These are phyloP conservation scores for Pitta sordida DNA, from an alignment of 2,113 vertebrate genomes.

Conservation along the genomic window DNA sequence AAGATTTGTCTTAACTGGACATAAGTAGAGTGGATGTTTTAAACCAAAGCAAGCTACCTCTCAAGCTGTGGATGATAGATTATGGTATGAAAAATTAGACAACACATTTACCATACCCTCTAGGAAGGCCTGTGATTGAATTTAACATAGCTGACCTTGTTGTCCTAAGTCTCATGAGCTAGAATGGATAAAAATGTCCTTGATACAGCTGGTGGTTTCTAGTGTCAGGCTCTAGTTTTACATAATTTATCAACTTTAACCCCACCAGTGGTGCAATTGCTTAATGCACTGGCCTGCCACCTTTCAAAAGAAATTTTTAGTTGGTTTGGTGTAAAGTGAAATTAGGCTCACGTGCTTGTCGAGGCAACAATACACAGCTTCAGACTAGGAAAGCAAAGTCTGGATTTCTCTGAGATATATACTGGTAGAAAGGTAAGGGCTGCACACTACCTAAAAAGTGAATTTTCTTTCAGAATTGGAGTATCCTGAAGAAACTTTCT, in stretches of 20 bases:
- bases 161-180: constrained; percentile 58
- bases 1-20: not conserved
- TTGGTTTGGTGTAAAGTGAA: constrained; percentile 29
- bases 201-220: constrained; percentile 54
- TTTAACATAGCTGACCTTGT: constrained; percentile 59
- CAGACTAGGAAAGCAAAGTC: not conserved
- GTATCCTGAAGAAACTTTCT: not conserved
- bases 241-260: constrained; percentile 55
- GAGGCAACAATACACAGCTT: not conserved
- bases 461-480: not conserved
- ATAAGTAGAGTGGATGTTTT: not conserved
- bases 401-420: not conserved
- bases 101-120: constrained; percentile 26
- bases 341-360: constrained; percentile 1
- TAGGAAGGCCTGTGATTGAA: constrained; percentile 57
- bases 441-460: not conserved
- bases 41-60: constrained; percentile 31
- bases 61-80: constrained; percentile 25
- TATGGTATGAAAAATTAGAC: constrained; percentile 44
- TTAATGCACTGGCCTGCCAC: constrained; percentile 53
- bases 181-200: constrained; percentile 56
- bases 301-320: constrained; percentile 35
- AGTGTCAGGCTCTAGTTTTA: not conserved
- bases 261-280: constrained; percentile 24
- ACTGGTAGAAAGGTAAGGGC: not conserved